These are phyloP conservation scores for Salvelinus namaycush DNA, from an alignment of 2,113 vertebrate species.

Conservation along the genomic window DNA sequence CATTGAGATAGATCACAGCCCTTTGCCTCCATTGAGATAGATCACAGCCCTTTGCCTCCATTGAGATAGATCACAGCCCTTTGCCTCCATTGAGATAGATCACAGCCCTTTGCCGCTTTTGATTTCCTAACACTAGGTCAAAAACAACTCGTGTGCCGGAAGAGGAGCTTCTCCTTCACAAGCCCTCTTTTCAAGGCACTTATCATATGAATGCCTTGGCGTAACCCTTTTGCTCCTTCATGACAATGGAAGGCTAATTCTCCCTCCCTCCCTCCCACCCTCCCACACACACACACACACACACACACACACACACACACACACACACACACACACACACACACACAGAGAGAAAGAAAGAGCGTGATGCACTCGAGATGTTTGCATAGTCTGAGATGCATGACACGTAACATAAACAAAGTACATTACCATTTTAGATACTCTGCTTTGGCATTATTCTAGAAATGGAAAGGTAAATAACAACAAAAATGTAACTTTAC, in stretches of 20 bases:
- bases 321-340: background rate
- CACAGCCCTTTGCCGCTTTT: conserved; percentile 10
- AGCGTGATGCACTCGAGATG: background rate
- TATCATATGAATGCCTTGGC: conserved; percentile 35
- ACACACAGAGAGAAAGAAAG: background rate
- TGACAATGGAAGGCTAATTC: conserved; percentile 20
- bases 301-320: background rate
- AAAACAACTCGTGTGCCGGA: background rate
- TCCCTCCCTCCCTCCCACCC: no score
- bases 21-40: no score
- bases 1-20: no score
- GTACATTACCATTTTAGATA: background rate
- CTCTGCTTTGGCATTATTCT: background rate
- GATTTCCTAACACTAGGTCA: conserved; percentile 19
- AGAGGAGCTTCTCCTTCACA: conserved; percentile 18
- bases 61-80: no score
- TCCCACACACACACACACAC: background rate
- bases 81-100: no score
- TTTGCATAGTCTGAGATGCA: background rate
- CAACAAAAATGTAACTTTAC: no score
- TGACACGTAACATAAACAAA: background rate
- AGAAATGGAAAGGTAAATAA: no score
- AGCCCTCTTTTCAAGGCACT: conserved; percentile 27
- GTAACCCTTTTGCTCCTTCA: conserved; percentile 24
- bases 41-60: no score